These are phyloP conservation scores for Enteromius radiatus DNA, from an alignment of 2,797 vertebrate species.

Conservation along the genomic window DNA sequence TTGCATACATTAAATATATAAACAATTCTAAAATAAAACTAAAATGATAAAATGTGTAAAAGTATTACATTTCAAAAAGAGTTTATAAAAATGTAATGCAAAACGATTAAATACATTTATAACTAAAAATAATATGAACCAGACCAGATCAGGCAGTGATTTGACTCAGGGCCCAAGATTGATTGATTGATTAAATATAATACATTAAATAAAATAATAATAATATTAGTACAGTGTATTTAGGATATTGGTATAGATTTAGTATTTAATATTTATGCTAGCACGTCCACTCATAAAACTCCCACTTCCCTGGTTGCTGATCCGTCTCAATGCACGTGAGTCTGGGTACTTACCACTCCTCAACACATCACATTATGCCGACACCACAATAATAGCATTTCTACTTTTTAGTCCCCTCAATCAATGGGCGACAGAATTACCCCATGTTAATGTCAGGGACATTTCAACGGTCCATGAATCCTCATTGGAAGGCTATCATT, in stretches of 20 bases:
- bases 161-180: too few species aligned
- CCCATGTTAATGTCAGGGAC: conserved; percentile 24
- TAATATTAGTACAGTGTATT: background rate
- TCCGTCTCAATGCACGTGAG: conserved; percentile 54
- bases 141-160: too few species aligned
- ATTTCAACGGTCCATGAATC: conserved; percentile 31
- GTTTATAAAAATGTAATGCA: too few species aligned
- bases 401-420: conserved; percentile 60
- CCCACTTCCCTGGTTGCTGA: conserved; percentile 51
- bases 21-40: too few species aligned
- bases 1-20: too few species aligned
- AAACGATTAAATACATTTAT: too few species aligned
- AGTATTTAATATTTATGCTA: too few species aligned
- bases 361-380: conserved; percentile 32
- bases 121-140: background rate
- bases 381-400: conserved; percentile 58
- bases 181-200: background rate
- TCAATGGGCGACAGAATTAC: conserved; percentile 40
- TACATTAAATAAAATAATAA: background rate
- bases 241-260: too few species aligned
- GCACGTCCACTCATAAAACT: background rate
- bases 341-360: conserved; percentile 60
- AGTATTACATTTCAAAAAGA: too few species aligned
- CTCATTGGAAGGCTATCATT: conserved; percentile 48
- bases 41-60: too few species aligned